Base-by-base conservation (phyloP, 1,140 invertebrate genomes). In the Orussus abietinus region DNA sequence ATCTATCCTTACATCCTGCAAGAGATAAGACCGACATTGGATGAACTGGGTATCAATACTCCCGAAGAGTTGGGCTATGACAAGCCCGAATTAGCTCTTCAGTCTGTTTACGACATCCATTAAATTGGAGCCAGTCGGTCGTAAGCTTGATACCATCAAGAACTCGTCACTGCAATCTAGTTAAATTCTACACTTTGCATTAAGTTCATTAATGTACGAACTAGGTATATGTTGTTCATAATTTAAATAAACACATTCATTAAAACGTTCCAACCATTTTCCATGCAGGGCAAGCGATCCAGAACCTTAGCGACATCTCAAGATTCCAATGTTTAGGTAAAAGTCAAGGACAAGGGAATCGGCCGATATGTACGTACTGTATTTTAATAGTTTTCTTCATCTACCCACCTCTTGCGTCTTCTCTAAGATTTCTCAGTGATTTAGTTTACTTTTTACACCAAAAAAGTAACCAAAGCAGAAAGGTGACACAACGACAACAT, bases 21-120 rank as follows among this genome's bases (percentile, higher is more conserved):
- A 78, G 91, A 97, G 78, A 91, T 98, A 56, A 80, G 78, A 55
- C 95, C 96, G 21, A 95, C 92, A 9, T 75, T 99, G 9, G 81
- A 86, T 32, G 92, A 99, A 75, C 75, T 99, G 21, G 96, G 96
- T 13, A 87, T 99, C 53, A 84, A 82, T 17, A 97, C 95, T 12
- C 89, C 89, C 9, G 96, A 98, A 74, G 91, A 98, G 63, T 75
- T 99, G 54, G 95, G 95, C 34, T 97, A 94, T 64, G 93, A 98
- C 70, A 91, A 98, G 74, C 96, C 96, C 35, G 96, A 99, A 75
- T 77, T 99, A 62, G 87, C 85, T 42, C 75, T 92, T 41, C 64
- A 83, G 54, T 80, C 77, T 62, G 83, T 88, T 32, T 87, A 82
- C 65, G 83, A 92, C 33, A 77, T 83, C 30, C 64, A 79, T 55